A percentile compares a stretch with the other conserved stretches of the same genome.
Conservation (phyloP, 64 coral and sea anemone species). For the Stichodactyla helianthus region DNA sequence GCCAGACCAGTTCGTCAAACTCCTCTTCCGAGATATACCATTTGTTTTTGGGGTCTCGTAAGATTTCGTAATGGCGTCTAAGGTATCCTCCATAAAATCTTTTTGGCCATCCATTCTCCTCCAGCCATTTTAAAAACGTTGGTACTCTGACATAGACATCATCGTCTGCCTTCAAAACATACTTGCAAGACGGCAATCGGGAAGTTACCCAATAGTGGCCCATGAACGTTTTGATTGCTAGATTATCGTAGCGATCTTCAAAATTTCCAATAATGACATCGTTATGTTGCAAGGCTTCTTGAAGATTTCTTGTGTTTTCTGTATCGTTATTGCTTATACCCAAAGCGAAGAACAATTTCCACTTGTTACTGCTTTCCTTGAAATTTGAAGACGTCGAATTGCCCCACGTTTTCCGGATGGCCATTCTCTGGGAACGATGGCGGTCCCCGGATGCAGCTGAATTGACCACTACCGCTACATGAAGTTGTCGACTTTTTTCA, state of each 20-base stretch:
- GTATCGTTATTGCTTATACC: neutral
- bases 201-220: neutral
- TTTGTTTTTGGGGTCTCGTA: neutral
- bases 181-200: neutral
- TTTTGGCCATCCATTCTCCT: neutral
- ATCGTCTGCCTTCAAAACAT: constrained; percentile 21
- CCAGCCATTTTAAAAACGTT: neutral
- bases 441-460: neutral
- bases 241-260: neutral
- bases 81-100: constrained; percentile 24
- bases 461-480: constrained; percentile 1
- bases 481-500: neutral
- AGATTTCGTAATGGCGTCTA: neutral
- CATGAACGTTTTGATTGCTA: constrained; percentile 3
- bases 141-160: constrained; percentile 23
- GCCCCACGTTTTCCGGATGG: constrained; percentile 9
- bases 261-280: constrained; percentile 20
- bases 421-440: neutral
- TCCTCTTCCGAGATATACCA: neutral
- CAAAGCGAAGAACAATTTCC: constrained; percentile 9
- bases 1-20: neutral
- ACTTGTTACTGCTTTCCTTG: neutral
- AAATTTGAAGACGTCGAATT: neutral
- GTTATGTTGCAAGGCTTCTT: constrained; percentile 8
- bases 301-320: neutral